Evolutionary conservation across 2,113 vertebrate genomes (phyloP), one percentile per base, ranked within the genome.

Genomic region (human (Homo sapiens)): DNA sequence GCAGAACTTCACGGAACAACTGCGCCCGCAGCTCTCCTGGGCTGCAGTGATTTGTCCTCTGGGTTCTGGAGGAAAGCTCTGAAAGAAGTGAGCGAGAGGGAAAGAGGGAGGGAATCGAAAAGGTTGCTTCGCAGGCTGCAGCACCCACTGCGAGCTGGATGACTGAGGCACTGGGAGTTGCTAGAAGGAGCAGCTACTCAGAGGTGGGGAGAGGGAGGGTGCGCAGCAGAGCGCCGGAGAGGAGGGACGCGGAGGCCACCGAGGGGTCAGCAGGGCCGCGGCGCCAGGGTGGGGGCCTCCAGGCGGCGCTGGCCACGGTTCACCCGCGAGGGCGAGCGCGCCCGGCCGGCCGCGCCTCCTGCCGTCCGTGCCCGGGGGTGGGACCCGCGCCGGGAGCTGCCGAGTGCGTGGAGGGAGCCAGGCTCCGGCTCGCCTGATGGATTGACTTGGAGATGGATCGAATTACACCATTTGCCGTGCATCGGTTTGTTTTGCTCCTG

Each of bases 381-480:
- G 99, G 98, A 98, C 98, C 90, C 96, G 97, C 94, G 97, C 72
- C 90, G 57, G 38, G 97, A 97, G 98, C 98, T 90, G 97, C 98
- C 98, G 95, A 98, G 99, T 98, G 99, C 98, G 98, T 85, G 96
- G 82, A 84, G 96, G 95, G 95, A 78, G 98, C 97, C 93, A 93
- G 98, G 75, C 97, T 92, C 90, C 59, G 95, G 97, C 98, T 97
- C 98, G 95, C 96, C 98, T 97, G 98, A 98, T 89, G 99, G 99
- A 99, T 98, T 98, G 99, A 98, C 98, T 94, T 98, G 98, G 98
- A 98, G 98, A 99, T 98, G 99, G 99, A 98, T 99, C 99, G 99
- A 98, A 98, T 99, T 99, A 99, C 99, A 99, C 98, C 99, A 98
- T 99, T 99, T 98, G 99, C 99, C 97, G 98, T 96, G 98, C 98